These are phyloP conservation scores for Xenentodon cancila DNA, from an alignment of 2,797 vertebrate genomes.

Conservation along the genomic window DNA sequence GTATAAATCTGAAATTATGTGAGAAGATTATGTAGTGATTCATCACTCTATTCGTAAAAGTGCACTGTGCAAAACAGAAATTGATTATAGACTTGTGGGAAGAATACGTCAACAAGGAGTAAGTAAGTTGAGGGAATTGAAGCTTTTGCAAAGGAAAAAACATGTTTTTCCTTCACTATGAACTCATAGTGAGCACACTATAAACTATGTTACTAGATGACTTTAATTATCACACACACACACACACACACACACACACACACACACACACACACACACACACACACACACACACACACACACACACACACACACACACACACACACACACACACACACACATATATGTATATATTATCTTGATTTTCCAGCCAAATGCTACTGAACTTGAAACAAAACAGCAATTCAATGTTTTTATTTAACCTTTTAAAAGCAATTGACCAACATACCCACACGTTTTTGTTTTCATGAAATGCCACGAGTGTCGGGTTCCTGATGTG, in stretches of 20 bases:
- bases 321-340: no score
- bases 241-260: no score
- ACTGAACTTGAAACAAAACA: not conserved
- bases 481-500: slow-evolving; percentile 4
- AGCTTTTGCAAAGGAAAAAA: not conserved
- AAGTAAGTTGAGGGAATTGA: slow-evolving; percentile 5
- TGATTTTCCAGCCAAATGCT: not conserved
- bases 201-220: not conserved
- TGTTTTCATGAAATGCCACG: not conserved
- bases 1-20: slow-evolving; percentile 22
- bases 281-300: no score
- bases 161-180: not conserved
- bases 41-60: not conserved
- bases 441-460: not conserved
- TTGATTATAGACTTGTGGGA: slow-evolving; percentile 9
- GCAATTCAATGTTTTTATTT: not conserved
- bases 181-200: not conserved
- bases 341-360: not conserved
- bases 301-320: no score
- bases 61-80: slow-evolving; percentile 18
- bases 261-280: no score
- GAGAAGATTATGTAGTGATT: slow-evolving; percentile 8
- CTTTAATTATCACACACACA: not conserved
- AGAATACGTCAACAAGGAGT: slow-evolving; percentile 11
- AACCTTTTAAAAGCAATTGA: not conserved